Conservation (phyloP, 2,888 invertebrate species). For the Ditylenchus weischeri region DNA sequence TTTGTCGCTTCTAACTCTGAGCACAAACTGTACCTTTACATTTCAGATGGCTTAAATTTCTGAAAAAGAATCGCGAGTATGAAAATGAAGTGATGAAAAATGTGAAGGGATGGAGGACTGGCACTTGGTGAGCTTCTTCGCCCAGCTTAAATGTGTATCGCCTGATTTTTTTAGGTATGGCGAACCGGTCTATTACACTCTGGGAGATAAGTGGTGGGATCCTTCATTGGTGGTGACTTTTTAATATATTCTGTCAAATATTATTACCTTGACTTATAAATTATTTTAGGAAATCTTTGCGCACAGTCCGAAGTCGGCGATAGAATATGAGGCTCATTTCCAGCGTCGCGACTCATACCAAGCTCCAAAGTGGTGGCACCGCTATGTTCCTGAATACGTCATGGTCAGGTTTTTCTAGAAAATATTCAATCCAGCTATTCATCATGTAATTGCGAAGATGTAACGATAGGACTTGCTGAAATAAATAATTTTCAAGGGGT, state of each 20-base stretch:
- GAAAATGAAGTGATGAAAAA: constrained; percentile 63
- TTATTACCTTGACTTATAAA: not conserved
- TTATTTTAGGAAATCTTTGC: not conserved
- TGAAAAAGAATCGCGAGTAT: constrained; percentile 60
- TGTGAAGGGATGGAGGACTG: constrained; percentile 60
- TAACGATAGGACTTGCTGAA: too few relatives aligned
- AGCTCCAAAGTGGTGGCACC: too few relatives aligned
- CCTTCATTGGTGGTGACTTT: constrained; percentile 23
- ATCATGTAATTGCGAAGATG: too few relatives aligned
- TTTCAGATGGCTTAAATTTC: constrained; percentile 51
- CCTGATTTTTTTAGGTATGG: constrained; percentile 51
- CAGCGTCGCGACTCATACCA: too few relatives aligned
- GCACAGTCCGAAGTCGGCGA: too few relatives aligned
- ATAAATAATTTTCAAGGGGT: too few relatives aligned
- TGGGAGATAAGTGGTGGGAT: constrained; percentile 58
- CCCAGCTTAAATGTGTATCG: not conserved
- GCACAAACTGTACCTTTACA: not conserved
- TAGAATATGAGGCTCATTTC: too few relatives aligned
- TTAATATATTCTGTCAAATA: not conserved
- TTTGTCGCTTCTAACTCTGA: too few relatives aligned
- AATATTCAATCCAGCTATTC: too few relatives aligned
- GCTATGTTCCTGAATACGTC: too few relatives aligned
- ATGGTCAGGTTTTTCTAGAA: too few relatives aligned
- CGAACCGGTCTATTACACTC: constrained; percentile 61
- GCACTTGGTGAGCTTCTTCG: constrained; percentile 55